Evolutionary conservation across 2,797 vertebrate species (phyloP), one percentile per base, ranked within the genome.

Genomic region (Sebastiscus albofasciatus): DNA sequence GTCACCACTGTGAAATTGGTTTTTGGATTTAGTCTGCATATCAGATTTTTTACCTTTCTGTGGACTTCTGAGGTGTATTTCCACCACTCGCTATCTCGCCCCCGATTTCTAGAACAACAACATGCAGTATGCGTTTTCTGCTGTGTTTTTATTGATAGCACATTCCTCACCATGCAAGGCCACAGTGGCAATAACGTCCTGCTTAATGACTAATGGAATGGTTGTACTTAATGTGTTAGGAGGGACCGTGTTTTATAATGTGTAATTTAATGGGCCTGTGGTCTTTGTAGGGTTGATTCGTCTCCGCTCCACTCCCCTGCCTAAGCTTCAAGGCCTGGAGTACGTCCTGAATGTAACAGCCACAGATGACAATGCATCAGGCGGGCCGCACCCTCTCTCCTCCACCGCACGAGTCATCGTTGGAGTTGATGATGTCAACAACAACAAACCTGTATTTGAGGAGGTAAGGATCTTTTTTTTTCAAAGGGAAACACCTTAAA

Each of bases 391-490:
- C 79, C 86, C 95, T 27, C 97, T 97, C 64, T 95, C 91, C 12
- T 94, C 96, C 83, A 96, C 93, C 1, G 95, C 96, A 27, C 93
- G 94, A 59, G 94, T 98, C 82, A 90, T 97, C 8, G 97, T 98
- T 22, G 96, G 95, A 61, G 94, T 98, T 1, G 96, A 98, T 62
- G 97, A 97, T 46, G 96, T 98, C 85, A 98, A 98, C 95, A 97
- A 97, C 90, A 97, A 98, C 94, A 98, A 98, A 85, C 97, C 97
- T 22, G 83, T 97, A 10, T 98, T 98, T 93, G 95, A 96, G 80
- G 95, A 96, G 97, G 97, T 98, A 84, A 90, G 89, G 60, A 29
- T 39, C 0, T 39, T 46, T 61, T 7, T 22, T 56, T 7, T 27
- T 60, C 1, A 27, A 13, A 67, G 13, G 2, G 24, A 60, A 71